Evolutionary conservation across 2,113 vertebrate species (phyloP), one percentile per base, ranked within the genome.

Genomic region (Heteronetta atricapilla): DNA sequence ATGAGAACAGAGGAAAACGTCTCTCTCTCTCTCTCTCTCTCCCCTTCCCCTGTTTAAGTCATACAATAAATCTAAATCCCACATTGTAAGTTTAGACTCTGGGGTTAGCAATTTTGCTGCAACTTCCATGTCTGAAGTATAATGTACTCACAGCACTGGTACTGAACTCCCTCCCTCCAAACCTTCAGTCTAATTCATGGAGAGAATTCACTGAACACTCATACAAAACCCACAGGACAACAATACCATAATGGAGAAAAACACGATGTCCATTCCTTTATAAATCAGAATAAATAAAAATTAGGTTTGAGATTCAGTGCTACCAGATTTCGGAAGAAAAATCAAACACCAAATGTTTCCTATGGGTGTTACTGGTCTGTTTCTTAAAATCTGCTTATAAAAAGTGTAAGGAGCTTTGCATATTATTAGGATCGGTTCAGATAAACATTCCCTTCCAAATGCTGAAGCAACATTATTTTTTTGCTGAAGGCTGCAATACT

Each of bases 61-160:
- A 40, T 17, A 79, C 0, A 1, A 67, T 38, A 36, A 90, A 90
- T 4, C 44, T 79, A 59, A 82, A 95, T 42, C 15, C 44, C 33
- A 17, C 1, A 6, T 6, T 62, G 31, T 21, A 82, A n/a, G 33
- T 60, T 36, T 62, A 66, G 29, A 22, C 21, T 77, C 40, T 59
- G n/a, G 21, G 21, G 22, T 84, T 50, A 10, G 6, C 53, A 40
- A 53, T 25, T 62, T 42, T 58, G 29, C 78, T 88, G 74, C 19
- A 66, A 42, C 20, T 92, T 79, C 34, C 23, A 9, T 2, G 3
- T 40, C 38, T 78, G 29, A 86, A 53, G 52, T 15, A 7, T 4
- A 36, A 8, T 2, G 3, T 48, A 81, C 22, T 70, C 52, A 70
- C 70, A 2, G 1, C 5, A 53, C 50, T 0, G 1, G 29, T 34